Evolutionary conservation across 2,888 invertebrate species (phyloP).

Genomic region (Lasioglossum pauxillum): DNA sequence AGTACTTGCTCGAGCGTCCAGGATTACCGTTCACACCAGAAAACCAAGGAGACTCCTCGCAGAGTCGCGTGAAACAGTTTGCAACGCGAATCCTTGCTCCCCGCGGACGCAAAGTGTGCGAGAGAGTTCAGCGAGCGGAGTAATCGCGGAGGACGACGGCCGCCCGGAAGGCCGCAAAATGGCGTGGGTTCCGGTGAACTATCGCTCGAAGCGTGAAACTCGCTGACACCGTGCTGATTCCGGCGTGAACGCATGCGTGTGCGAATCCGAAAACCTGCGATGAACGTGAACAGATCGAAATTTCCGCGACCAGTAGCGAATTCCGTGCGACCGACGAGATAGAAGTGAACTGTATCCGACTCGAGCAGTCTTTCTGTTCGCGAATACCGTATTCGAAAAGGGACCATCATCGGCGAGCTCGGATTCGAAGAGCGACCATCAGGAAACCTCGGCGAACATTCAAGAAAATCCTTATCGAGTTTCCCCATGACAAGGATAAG

Average conservation of each 20-base stretch:
- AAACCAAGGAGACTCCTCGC: background rate
- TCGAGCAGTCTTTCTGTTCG: background rate
- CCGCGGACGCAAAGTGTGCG: background rate
- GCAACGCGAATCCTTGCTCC: background rate
- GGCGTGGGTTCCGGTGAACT: conserved; percentile 43
- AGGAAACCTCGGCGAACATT: background rate
- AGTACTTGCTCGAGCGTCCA: too few species aligned
- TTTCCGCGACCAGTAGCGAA: conserved; percentile 21
- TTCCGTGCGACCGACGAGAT: background rate
- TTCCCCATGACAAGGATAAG: background rate
- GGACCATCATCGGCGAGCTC: background rate
- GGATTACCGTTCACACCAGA: background rate
- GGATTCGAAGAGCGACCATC: background rate
- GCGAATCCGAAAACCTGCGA: background rate
- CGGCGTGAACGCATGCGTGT: background rate
- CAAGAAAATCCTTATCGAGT: background rate
- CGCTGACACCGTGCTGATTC: background rate
- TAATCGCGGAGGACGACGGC: background rate
- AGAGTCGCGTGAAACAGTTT: background rate
- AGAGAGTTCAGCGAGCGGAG: background rate
- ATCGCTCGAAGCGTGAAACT: conserved; percentile 1
- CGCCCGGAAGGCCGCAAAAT: conserved; percentile 43
- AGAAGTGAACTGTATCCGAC: background rate
- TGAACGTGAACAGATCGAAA: background rate
- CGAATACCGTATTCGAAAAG: background rate